These are phyloP conservation scores for Malacosoma neustria DNA, from an alignment of 2,888 invertebrate genomes.

Conservation along the genomic window DNA sequence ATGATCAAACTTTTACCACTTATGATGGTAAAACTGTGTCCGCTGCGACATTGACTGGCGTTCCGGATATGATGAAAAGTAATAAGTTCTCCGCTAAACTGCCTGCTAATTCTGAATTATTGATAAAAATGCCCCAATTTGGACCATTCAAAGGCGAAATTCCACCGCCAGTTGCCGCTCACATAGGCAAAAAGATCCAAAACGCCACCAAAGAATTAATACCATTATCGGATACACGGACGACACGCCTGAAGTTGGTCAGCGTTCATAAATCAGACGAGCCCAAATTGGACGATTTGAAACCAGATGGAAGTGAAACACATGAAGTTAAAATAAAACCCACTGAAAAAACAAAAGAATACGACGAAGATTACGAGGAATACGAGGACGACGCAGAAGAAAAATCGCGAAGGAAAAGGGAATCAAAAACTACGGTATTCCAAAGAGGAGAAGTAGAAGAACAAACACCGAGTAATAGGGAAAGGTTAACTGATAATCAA, in stretches of 20 bases:
- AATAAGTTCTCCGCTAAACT: conserved; percentile 57
- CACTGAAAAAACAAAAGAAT: conserved; percentile 15
- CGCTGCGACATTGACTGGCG: conserved; percentile 75
- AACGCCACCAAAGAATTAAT: conserved; percentile 11
- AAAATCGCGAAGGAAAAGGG: conserved; percentile 34
- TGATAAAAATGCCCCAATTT: conserved; percentile 82
- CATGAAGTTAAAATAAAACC: conserved; percentile 21
- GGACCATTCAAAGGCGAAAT: conserved; percentile 84
- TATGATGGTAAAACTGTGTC: conserved; percentile 86
- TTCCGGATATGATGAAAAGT: conserved; percentile 53
- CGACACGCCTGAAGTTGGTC: conserved; percentile 56
- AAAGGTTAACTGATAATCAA: conserved; percentile 35
- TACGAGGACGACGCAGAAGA: conserved; percentile 24
- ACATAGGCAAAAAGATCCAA: conserved; percentile 23
- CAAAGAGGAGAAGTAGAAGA: conserved; percentile 39
- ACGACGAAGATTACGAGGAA: conserved; percentile 24
- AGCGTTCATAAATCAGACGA: conserved; percentile 30
- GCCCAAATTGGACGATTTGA: conserved; percentile 27
- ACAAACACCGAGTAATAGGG: conserved; percentile 29
- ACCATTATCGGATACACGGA: conserved; percentile 16
- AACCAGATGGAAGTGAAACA: conserved; percentile 36
- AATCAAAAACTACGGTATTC: conserved; percentile 43
- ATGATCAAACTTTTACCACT: conserved; percentile 76
- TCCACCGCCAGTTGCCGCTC: conserved; percentile 58
- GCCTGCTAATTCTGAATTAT: conserved; percentile 66